Evolutionary conservation across 2,888 invertebrate species (phyloP).

Genomic region (Atethmia centrago): DNA sequence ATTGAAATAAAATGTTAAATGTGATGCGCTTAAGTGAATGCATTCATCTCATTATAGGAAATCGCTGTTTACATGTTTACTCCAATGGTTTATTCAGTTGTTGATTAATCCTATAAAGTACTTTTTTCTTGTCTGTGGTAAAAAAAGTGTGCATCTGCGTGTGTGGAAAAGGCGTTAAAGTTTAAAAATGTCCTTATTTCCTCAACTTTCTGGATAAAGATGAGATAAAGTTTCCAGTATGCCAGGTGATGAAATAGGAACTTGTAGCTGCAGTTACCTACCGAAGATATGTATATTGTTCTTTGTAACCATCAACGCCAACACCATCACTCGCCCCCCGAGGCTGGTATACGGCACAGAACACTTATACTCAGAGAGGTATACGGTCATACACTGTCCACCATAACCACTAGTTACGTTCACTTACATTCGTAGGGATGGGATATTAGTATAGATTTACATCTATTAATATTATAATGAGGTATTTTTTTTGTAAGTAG

Average conservation of each 20-base stretch:
- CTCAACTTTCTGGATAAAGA: no score
- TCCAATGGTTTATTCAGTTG: neutral
- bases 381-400: no score
- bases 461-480: no score
- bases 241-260: neutral
- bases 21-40: neutral
- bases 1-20: neutral
- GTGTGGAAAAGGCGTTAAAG: neutral
- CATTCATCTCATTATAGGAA: neutral
- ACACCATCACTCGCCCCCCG: neutral
- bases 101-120: neutral
- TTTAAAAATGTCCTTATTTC: neutral
- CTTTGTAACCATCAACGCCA: neutral
- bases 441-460: no score
- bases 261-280: neutral
- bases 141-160: neutral
- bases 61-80: neutral
- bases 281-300: neutral
- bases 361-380: no score
- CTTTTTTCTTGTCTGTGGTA: conserved; percentile 15
- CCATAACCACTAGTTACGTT: neutral
- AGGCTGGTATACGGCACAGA: neutral
- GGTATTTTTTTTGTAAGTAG: no score
- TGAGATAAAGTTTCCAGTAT: neutral
- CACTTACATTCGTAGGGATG: no score